Conservation (phyloP, 2,888 invertebrate genomes). For the Troides helena region DNA sequence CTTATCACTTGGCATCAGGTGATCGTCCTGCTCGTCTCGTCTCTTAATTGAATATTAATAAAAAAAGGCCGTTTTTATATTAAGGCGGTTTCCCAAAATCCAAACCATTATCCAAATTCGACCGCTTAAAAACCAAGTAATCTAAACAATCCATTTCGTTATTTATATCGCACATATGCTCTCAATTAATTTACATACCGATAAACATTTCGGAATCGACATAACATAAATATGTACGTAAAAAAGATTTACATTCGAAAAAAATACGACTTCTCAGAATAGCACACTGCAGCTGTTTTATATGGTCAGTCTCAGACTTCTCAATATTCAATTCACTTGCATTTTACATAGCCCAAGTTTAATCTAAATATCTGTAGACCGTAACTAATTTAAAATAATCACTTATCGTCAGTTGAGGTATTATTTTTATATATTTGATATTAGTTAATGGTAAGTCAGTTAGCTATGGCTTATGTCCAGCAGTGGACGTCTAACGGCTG, state of each 20-base stretch:
- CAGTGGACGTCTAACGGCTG: no score
- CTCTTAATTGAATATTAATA: no score
- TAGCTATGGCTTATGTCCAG: no score
- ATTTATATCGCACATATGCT: slow-evolving; percentile 11
- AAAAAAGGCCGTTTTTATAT: no score
- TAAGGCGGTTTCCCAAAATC: no score
- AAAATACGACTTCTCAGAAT: not conserved
- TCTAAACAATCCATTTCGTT: not conserved
- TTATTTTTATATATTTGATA: no score
- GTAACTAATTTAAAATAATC: no score
- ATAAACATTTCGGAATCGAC: slow-evolving; percentile 11
- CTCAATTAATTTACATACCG: slow-evolving; percentile 15
- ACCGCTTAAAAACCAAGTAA: not conserved
- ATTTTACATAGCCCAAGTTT: not conserved
- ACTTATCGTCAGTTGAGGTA: no score
- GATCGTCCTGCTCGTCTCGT: no score
- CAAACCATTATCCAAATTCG: no score
- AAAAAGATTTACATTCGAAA: not conserved
- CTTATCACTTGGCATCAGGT: no score
- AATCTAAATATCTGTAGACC: not conserved
- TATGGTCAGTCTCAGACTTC: not conserved
- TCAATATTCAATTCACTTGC: not conserved
- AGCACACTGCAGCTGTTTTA: not conserved
- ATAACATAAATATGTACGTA: slow-evolving; percentile 1
- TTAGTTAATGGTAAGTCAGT: no score